Conservation (phyloP, 2,113 vertebrate species). For the Blennius ocellaris region DNA sequence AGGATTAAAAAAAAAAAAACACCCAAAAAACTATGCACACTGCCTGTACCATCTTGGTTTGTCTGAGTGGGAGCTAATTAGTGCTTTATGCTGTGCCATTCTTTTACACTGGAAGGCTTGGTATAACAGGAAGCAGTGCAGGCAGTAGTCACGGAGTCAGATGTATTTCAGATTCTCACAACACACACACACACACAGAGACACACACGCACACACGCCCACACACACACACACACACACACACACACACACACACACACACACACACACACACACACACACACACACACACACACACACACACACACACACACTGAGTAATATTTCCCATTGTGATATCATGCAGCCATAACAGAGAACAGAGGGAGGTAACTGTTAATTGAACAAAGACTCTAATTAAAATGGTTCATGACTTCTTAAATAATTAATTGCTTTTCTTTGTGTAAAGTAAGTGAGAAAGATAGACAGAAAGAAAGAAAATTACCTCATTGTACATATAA, state of each 20-base stretch:
- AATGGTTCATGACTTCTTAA: constrained; percentile 34
- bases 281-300: constrained; percentile 11
- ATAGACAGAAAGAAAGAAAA: constrained; percentile 5
- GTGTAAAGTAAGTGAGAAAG: constrained; percentile 31
- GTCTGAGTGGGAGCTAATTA: constrained; percentile 73
- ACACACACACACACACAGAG: constrained; percentile 7
- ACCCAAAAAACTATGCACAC: constrained; percentile 11
- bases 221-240: constrained; percentile 8
- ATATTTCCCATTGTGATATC: constrained; percentile 42
- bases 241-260: constrained; percentile 14
- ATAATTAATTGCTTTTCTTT: constrained; percentile 57
- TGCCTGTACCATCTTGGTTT: constrained; percentile 52
- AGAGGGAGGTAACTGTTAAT: constrained; percentile 51
- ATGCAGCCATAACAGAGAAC: constrained; percentile 32
- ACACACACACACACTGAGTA: neutral
- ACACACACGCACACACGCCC: neutral
- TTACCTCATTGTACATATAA: neutral
- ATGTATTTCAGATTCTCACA: neutral
- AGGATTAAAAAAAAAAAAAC: constrained; percentile 25
- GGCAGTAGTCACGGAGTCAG: constrained; percentile 37
- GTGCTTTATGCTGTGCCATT: constrained; percentile 55
- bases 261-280: constrained; percentile 6
- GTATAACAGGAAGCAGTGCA: constrained; percentile 52
- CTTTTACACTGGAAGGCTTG: constrained; percentile 46
- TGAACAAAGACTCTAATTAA: constrained; percentile 55